Evolutionary conservation across 2,113 vertebrate genomes (phyloP).

Genomic region (Chamaetylas fuelleborni): DNA sequence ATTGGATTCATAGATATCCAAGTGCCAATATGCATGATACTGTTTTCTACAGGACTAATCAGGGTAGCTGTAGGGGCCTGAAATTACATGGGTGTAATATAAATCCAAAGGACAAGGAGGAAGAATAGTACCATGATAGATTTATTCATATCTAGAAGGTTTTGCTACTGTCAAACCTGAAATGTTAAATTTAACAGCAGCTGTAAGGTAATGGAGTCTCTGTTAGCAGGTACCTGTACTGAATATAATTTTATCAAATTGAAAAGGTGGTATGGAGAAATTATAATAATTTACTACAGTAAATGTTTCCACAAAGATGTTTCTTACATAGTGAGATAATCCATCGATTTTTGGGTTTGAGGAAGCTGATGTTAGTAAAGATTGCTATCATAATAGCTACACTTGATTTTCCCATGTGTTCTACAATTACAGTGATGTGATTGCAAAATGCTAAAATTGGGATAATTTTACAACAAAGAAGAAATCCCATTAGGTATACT

Average conservation of each 20-base stretch:
- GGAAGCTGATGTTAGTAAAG: constrained; percentile 3
- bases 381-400: background rate
- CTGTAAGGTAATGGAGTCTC: background rate
- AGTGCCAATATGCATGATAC: background rate
- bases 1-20: background rate
- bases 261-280: background rate
- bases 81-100: background rate
- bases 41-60: background rate
- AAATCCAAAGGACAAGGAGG: background rate
- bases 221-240: background rate
- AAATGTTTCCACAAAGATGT: background rate
- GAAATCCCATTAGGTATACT: constrained; percentile 5
- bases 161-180: background rate
- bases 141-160: background rate
- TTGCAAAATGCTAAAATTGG: constrained; percentile 13
- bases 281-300: background rate
- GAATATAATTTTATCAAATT: background rate
- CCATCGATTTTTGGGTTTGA: background rate
- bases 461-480: constrained; percentile 54
- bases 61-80: background rate
- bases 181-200: background rate
- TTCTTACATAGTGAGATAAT: background rate
- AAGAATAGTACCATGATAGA: background rate
- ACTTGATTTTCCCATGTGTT: constrained; percentile 22
- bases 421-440: constrained; percentile 12